A percentile compares a stretch with the other conserved stretches of the same genome.
These are phyloP conservation scores for Tortricodes alternella DNA, from an alignment of 2,888 invertebrate species.

Conservation along the genomic window DNA sequence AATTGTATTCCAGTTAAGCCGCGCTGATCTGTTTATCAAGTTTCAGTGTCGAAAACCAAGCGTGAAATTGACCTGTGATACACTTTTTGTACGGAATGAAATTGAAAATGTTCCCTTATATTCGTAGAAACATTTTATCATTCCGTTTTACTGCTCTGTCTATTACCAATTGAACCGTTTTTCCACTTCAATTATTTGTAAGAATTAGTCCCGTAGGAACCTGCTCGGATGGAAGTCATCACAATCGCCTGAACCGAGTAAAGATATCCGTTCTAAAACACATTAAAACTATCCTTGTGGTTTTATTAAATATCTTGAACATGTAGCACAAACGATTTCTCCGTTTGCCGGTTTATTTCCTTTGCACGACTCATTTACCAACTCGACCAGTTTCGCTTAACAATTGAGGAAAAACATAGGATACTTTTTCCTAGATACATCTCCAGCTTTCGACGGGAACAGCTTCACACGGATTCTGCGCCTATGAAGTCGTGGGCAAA, in stretches of 20 bases:
- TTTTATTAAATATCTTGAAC: too few relatives aligned
- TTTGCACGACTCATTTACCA: too few relatives aligned
- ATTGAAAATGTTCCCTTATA: neutral
- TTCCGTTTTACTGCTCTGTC: neutral
- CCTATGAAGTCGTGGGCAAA: too few relatives aligned
- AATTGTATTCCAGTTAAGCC: constrained; percentile 23
- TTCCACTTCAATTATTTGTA: constrained; percentile 7
- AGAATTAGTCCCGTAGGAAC: neutral
- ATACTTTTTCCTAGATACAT: too few relatives aligned
- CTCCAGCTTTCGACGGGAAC: too few relatives aligned
- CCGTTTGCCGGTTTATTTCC: too few relatives aligned
- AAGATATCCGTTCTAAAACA: constrained; percentile 4
- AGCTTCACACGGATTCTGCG: too few relatives aligned
- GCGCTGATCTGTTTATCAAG: constrained; percentile 26
- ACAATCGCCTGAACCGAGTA: neutral
- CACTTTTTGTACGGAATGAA: neutral
- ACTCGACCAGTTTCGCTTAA: too few relatives aligned
- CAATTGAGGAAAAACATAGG: too few relatives aligned
- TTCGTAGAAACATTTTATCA: neutral
- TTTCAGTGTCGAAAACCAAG: constrained; percentile 16
- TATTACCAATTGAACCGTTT: neutral
- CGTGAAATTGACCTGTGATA: neutral
- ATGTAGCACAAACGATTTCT: too few relatives aligned
- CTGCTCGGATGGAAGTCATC: neutral
- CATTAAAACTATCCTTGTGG: neutral